Conservation (phyloP, 2,797 vertebrate genomes). For the Peromyscus aztecus region DNA sequence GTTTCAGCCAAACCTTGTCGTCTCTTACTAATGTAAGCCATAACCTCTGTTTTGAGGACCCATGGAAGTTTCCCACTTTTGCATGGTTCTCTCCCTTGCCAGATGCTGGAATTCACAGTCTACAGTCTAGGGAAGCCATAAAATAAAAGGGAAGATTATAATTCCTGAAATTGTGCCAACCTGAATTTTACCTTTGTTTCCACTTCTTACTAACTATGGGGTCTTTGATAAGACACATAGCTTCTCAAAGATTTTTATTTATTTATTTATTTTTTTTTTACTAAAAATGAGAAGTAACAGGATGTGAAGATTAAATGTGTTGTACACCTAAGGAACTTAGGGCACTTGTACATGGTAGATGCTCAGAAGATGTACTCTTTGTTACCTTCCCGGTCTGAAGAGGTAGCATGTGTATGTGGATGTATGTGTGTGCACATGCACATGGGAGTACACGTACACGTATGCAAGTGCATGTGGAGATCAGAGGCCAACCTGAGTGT, state of each 20-base stretch:
- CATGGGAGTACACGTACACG: background rate
- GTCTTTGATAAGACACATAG: slow-evolving; percentile 9
- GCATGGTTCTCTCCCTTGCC: background rate
- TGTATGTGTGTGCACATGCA: too few relatives aligned
- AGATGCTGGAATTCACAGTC: background rate
- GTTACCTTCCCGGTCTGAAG: background rate
- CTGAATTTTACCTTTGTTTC: slow-evolving; percentile 28
- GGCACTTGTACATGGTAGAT: background rate
- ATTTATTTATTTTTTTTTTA: slow-evolving; percentile 52
- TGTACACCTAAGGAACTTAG: background rate
- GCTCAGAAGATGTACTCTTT: background rate
- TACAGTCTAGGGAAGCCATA: background rate
- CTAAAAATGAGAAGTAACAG: background rate
- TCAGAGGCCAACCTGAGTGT: background rate
- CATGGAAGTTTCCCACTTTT: background rate
- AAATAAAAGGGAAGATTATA: background rate
- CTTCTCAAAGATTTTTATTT: slow-evolving; percentile 59
- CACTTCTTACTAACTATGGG: background rate
- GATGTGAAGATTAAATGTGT: background rate
- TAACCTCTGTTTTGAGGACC: background rate
- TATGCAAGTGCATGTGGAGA: background rate
- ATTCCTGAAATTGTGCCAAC: background rate
- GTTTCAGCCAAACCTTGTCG: slow-evolving; percentile 28
- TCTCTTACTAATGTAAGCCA: background rate
- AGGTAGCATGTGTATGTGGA: background rate